Percentiles rank a stretch among this genome's conserved stretches.
These are phyloP conservation scores for Physella acuta DNA, from an alignment of 1,140 invertebrate genomes.

Conservation along the genomic window DNA sequence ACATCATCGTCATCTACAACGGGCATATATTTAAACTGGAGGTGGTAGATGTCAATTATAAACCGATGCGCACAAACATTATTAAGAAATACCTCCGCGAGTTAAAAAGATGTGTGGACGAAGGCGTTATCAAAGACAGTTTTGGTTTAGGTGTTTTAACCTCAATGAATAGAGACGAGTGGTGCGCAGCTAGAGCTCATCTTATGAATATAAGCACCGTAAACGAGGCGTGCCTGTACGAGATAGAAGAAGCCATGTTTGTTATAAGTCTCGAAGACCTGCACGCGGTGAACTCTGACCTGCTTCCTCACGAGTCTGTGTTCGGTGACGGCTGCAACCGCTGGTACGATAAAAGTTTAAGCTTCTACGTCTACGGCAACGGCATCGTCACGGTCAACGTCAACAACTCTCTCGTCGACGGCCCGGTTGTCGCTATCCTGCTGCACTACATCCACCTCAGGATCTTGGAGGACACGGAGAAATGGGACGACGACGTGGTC, in stretches of 20 bases:
- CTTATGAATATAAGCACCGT: not conserved
- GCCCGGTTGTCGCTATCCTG: not conserved
- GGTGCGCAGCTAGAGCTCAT: not conserved
- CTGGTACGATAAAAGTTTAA: constrained; percentile 25
- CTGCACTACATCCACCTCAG: constrained; percentile 21
- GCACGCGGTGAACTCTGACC: not conserved
- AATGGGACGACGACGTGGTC: constrained; percentile 20
- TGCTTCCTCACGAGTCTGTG: constrained; percentile 6
- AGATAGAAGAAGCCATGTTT: constrained; percentile 17
- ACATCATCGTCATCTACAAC: constrained; percentile 20
- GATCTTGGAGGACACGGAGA: constrained; percentile 22
- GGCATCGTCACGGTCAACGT: constrained; percentile 16
- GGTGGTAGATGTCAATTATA: not conserved
- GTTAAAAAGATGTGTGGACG: not conserved
- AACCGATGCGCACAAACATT: not conserved
- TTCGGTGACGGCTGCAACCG: constrained; percentile 24
- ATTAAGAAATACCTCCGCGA: not conserved
- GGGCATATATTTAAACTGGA: constrained; percentile 13
- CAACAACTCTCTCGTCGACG: constrained; percentile 4
- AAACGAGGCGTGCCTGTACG: constrained; percentile 1
- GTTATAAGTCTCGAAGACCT: constrained; percentile 11
- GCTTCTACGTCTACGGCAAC: constrained; percentile 14
- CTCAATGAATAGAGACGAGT: not conserved
- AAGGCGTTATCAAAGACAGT: not conserved
- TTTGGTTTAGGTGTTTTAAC: constrained; percentile 1